Base-by-base conservation (phyloP, 2,113 vertebrate genomes). In the Deroptyus accipitrinus region DNA sequence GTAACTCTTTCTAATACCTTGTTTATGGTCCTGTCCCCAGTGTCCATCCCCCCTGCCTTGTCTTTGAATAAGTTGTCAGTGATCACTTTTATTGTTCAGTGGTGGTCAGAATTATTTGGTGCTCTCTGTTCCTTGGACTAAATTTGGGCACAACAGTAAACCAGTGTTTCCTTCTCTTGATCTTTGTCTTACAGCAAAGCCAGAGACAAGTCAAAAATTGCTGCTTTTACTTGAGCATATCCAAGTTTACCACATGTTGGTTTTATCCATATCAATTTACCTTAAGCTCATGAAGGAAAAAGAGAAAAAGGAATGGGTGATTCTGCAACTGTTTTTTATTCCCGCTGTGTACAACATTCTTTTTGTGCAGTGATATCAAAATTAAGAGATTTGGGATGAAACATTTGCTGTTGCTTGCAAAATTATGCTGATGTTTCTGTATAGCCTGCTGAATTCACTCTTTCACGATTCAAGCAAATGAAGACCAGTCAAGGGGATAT, bases 1-100 rank as follows among this genome's bases (percentile, higher is more conserved):
- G n/a, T 94, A 93, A 93, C 83, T 48, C 79, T 88, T 95, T 91
- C 94, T 86, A 75, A 55, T 83, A 90, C 55, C 51, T 86, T 0
- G 0, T 81, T 90, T 48, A 46, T 93, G 55, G 30, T 1, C 9
- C 41, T 4, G 9, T 59, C 33, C 13, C 57, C 33, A 24, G 10
- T 3, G 33, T 57, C 59, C 28, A 12, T 5, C 2, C 4, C 4
- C 28, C 22, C 33, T 4, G 1, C 22, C 1, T 15, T 25, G 17
- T 48, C 22, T 75, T 70, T 54, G 42, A 80, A 4, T 73, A 83
- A 54, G 67, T 61, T 61, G 31, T 64, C 67, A 54, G 22, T 78
- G 75, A 63, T 79, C 49, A 27, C 44, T 80, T 88, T 28, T 42
- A 11, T 28, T 79, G 15, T 86, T 87, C 68, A 49, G 0, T 52